Percentiles rank a stretch among this genome's conserved stretches.
phyloP scores from a whole-genome alignment of 2,888 invertebrate species.

The Eucera pruinosa region DNA sequence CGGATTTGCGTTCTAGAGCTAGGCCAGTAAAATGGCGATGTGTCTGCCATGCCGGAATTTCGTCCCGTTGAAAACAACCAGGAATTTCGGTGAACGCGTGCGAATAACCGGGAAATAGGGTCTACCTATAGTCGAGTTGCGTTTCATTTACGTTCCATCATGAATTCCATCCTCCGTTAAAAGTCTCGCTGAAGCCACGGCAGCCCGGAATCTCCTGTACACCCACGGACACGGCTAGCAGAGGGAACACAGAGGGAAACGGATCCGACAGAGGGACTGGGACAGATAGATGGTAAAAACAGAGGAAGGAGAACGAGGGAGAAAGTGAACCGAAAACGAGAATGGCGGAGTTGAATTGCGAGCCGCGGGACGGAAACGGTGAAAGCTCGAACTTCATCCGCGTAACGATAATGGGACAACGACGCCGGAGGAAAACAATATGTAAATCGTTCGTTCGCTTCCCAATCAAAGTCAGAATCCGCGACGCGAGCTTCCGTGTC shows the following conservation, averaged over 20 bases:
- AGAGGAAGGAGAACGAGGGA: not conserved
- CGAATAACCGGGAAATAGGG: slow-evolving; percentile 56
- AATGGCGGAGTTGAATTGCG: slow-evolving; percentile 34
- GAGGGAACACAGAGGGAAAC: not conserved
- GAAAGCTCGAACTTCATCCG: slow-evolving; percentile 66
- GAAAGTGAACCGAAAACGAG: slow-evolving; percentile 9
- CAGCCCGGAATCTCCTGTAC: slow-evolving; percentile 42
- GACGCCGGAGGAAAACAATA: slow-evolving; percentile 74
- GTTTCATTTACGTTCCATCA: slow-evolving; percentile 64
- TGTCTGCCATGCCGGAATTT: slow-evolving; percentile 58
- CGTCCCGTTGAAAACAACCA: slow-evolving; percentile 58
- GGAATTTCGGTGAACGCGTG: slow-evolving; percentile 67
- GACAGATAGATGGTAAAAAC: slow-evolving; percentile 1
- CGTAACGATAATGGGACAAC: slow-evolving; percentile 71
- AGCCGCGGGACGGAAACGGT: slow-evolving; percentile 21
- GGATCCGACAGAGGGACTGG: not conserved
- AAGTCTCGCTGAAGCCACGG: slow-evolving; percentile 51
- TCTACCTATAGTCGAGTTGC: slow-evolving; percentile 49
- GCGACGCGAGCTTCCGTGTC: slow-evolving; percentile 60
- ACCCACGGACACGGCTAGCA: not conserved
- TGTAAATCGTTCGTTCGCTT: slow-evolving; percentile 74
- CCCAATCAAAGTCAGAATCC: slow-evolving; percentile 74
- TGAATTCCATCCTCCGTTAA: slow-evolving; percentile 64
- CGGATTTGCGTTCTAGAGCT: slow-evolving; percentile 34
- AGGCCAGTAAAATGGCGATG: not conserved